phyloP scores from a whole-genome alignment of 2,113 vertebrate genomes.

The Vulpes ferrilata region DNA sequence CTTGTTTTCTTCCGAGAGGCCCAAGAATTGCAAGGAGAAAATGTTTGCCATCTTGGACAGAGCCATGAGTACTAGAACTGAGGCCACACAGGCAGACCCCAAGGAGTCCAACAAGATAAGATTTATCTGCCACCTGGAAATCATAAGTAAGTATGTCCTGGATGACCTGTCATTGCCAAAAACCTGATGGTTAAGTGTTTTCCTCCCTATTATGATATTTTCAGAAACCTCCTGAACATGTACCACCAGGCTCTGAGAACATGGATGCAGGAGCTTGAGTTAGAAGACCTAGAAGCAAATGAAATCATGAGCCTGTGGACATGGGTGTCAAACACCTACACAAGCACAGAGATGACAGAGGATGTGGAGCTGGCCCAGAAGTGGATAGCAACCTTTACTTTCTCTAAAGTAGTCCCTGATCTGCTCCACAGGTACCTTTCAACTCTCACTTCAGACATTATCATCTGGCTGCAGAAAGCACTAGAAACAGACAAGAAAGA shows the following conservation, averaged over 20 bases:
- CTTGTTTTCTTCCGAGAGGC: slow-evolving; percentile 94
- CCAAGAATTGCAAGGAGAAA: slow-evolving; percentile 95
- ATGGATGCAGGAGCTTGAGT: slow-evolving; percentile 92
- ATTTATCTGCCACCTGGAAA: slow-evolving; percentile 95
- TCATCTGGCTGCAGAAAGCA: slow-evolving; percentile 95
- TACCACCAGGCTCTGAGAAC: slow-evolving; percentile 93
- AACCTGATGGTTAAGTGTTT: slow-evolving; percentile 96
- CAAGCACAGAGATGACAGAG: slow-evolving; percentile 95
- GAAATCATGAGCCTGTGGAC: slow-evolving; percentile 95
- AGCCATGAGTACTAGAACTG: slow-evolving; percentile 93
- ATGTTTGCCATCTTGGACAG: slow-evolving; percentile 94
- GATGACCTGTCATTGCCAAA: slow-evolving; percentile 93
- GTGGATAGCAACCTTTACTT: slow-evolving; percentile 91
- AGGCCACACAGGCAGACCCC: slow-evolving; percentile 93
- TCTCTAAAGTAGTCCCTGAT: slow-evolving; percentile 91
- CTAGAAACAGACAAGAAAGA: slow-evolving; percentile 96
- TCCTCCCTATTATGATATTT: slow-evolving; percentile 94
- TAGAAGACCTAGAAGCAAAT: slow-evolving; percentile 95
- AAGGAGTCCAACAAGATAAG: slow-evolving; percentile 96
- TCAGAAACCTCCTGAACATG: slow-evolving; percentile 91
- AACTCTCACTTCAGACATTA: slow-evolving; percentile 95
- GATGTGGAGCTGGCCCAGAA: slow-evolving; percentile 92
- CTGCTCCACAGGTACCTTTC: slow-evolving; percentile 93
- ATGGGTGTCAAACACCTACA: slow-evolving; percentile 96
- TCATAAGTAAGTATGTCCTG: slow-evolving; percentile 94